phyloP scores from a whole-genome alignment of 2,888 invertebrate genomes.

The Bursaphelenchus okinawaensis region DNA sequence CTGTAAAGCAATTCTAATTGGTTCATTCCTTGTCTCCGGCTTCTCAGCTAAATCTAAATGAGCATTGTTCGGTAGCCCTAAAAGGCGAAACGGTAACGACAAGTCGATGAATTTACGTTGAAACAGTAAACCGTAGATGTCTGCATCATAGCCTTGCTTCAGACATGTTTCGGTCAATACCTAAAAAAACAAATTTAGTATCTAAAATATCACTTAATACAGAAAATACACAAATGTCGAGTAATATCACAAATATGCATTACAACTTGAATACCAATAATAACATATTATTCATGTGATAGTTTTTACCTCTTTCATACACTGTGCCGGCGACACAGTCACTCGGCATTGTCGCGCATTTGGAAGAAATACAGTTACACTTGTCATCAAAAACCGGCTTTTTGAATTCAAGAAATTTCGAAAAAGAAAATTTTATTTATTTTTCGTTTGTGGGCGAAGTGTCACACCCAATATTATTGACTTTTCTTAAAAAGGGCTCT shows the following conservation, averaged over 20 bases:
- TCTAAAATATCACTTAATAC: no score
- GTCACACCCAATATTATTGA: neutral
- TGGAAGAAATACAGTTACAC: conserved; percentile 37
- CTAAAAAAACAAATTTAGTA: conserved; percentile 23
- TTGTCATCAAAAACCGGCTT: no score
- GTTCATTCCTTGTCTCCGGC: neutral
- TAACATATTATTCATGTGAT: neutral
- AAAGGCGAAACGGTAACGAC: conserved; percentile 73
- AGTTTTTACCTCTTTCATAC: conserved; percentile 28
- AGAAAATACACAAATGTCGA: neutral
- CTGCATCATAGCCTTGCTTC: conserved; percentile 71
- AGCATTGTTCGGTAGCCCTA: conserved; percentile 84
- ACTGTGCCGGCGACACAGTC: conserved; percentile 34
- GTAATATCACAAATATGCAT: no score
- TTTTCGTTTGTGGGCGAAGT: neutral
- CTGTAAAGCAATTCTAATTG: conserved; percentile 40
- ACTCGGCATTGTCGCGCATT: conserved; percentile 37
- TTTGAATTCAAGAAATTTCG: no score
- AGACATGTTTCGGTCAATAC: conserved; percentile 75
- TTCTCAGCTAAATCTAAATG: conserved; percentile 71
- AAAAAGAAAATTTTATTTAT: no score
- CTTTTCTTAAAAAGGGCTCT: neutral
- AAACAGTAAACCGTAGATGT: conserved; percentile 75
- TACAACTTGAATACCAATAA: no score
- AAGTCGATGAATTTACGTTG: conserved; percentile 75